phyloP scores from a whole-genome alignment of 2,113 vertebrate species.

The Baryphthengus martii region DNA sequence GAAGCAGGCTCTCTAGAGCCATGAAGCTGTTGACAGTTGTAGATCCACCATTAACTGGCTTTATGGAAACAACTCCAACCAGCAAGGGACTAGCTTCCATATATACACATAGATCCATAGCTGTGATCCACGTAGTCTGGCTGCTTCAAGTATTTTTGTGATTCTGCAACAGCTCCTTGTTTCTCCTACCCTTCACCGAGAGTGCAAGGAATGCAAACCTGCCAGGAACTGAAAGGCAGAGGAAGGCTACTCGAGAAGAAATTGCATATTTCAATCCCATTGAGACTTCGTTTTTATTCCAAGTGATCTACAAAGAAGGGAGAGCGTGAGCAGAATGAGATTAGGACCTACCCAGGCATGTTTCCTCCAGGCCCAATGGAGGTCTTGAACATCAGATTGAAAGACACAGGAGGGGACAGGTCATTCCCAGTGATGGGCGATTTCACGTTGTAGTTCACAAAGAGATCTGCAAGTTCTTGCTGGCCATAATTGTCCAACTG shows the following conservation, averaged over 20 bases:
- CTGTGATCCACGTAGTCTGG: neutral
- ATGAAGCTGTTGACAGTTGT: neutral
- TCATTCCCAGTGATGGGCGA: constrained; percentile 95
- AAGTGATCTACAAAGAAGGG: neutral
- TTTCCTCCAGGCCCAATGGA: constrained; percentile 96
- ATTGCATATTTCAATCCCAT: neutral
- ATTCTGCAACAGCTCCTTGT: neutral
- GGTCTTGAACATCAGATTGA: constrained; percentile 99
- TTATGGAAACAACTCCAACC: neutral
- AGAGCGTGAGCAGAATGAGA: neutral
- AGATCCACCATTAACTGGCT: neutral
- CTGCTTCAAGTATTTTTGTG: neutral
- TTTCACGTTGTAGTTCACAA: constrained; percentile 93
- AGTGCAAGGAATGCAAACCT: neutral
- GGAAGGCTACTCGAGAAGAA: neutral
- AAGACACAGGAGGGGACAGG: constrained; percentile 88
- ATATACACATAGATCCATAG: too few species aligned
- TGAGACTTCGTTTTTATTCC: neutral
- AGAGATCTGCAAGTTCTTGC: constrained; percentile 88
- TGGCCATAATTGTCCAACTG: constrained; percentile 96
- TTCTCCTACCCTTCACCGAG: neutral
- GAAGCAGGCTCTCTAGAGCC: neutral
- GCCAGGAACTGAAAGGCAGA: neutral
- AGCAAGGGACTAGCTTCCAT: neutral
- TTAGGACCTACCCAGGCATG: constrained; percentile 86